Base-by-base conservation (phyloP, 2,113 vertebrate genomes). In the Lipophrys pholis region DNA sequence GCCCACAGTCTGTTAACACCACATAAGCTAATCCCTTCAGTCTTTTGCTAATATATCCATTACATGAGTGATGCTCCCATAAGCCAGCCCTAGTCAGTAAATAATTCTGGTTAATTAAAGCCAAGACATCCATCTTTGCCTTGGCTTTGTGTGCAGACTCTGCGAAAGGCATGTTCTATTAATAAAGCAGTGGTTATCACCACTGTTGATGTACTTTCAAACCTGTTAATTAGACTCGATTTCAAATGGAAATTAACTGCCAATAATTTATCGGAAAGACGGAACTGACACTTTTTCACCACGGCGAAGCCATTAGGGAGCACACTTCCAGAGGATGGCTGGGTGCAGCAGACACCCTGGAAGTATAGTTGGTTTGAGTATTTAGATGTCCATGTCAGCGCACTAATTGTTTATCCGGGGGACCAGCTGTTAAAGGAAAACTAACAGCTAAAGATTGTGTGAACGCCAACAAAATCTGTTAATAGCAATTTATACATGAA, bases 81-180 rank as follows among this genome's bases (percentile, higher is more conserved):
- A 84, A 89, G 85, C 85, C 83, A 75, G 85, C 75, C 68, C 54
- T 15, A 88, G 83, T 91, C 89, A 87, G 88, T 93, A 92, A 93
- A 93, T 93, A 90, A 93, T 91, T 91, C 90, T 89, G 90, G 82
- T 91, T 93, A 92, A 93, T 91, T 91, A 90, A 92, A 93, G 87
- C 64, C 73, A 73, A 87, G 87, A 84, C 92, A 93, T 92, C 86
- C 84, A 87, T 94, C 91, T 91, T 87, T 86, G 75, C 79, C 75
- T 76, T 30, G 61, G 82, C 84, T 86, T 84, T 88, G 89, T 89
- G 86, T 84, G 86, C 67, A 59, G 57, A 69, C 78, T 84, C 80
- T 56, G 64, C 46, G 46, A 69, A 86, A 86, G 85, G 77, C 84
- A 73, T 86, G 89, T 88, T 86, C 89, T 86, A 91, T 91, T 91